A percentile compares a stretch with the other conserved stretches of the same genome.
Evolutionary conservation across 2,113 vertebrate species (phyloP).

Genomic region (Nothoprocta pentlandii): DNA sequence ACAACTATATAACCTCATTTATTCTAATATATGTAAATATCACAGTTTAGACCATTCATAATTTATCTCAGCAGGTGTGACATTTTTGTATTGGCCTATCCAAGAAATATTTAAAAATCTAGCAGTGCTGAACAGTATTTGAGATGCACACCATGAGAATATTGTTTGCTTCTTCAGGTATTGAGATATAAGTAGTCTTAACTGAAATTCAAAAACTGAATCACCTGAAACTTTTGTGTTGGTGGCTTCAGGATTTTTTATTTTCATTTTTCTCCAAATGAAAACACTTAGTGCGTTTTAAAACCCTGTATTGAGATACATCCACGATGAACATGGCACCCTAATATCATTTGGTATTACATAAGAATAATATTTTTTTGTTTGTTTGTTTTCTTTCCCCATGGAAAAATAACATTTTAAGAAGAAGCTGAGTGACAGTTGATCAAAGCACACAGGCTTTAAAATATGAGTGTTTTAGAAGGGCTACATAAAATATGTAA

Average conservation of each 20-base stretch:
- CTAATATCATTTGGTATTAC: neutral
- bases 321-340: neutral
- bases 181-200: neutral
- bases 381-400: neutral
- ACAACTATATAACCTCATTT: neutral
- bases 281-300: neutral
- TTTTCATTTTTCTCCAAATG: neutral
- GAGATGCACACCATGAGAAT: neutral
- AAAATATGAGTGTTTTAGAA: neutral
- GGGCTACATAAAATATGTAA: neutral
- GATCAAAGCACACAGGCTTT: neutral
- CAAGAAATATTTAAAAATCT: neutral
- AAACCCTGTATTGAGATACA: neutral
- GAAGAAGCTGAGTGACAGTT: neutral
- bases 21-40: neutral
- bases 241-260: neutral
- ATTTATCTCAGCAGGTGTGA: neutral
- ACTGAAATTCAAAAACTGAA: neutral
- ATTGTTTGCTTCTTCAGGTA: neutral
- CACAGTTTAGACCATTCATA: neutral
- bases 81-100: neutral
- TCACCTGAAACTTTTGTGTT: fast-evolving
- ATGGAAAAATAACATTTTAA: neutral
- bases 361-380: neutral
- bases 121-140: neutral